phyloP scores from a whole-genome alignment of 2,797 vertebrate species.

The Pelochelys cantorii region DNA sequence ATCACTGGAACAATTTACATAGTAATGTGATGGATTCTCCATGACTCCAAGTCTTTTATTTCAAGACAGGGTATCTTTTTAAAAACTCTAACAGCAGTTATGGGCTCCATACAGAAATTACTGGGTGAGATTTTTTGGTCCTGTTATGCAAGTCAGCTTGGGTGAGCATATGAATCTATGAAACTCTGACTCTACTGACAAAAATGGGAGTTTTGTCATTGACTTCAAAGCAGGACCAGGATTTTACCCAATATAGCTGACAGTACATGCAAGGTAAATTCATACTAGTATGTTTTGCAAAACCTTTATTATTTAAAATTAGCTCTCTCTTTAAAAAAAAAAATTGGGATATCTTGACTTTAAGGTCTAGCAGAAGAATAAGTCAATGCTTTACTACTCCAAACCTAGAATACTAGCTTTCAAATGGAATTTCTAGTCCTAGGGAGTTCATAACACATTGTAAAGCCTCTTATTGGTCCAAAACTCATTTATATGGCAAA shows the following conservation, averaged over 20 bases:
- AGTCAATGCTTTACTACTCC: background rate
- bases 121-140: background rate
- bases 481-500: background rate
- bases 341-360: background rate
- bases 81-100: background rate
- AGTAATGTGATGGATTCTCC: background rate
- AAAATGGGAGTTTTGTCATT: background rate
- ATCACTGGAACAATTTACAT: background rate
- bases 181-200: background rate
- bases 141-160: background rate
- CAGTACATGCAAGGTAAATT: background rate
- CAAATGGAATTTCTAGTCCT: background rate
- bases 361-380: background rate
- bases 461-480: conserved; percentile 1
- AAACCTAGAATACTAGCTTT: background rate
- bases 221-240: background rate
- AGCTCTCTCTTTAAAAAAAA: background rate
- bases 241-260: background rate
- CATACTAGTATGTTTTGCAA: background rate
- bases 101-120: background rate
- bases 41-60: background rate
- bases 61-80: background rate
- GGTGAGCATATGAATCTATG: background rate
- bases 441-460: background rate
- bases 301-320: background rate